These are phyloP conservation scores for Phyllostomus discolor DNA, from an alignment of 2,113 vertebrate species.

Conservation along the genomic window DNA sequence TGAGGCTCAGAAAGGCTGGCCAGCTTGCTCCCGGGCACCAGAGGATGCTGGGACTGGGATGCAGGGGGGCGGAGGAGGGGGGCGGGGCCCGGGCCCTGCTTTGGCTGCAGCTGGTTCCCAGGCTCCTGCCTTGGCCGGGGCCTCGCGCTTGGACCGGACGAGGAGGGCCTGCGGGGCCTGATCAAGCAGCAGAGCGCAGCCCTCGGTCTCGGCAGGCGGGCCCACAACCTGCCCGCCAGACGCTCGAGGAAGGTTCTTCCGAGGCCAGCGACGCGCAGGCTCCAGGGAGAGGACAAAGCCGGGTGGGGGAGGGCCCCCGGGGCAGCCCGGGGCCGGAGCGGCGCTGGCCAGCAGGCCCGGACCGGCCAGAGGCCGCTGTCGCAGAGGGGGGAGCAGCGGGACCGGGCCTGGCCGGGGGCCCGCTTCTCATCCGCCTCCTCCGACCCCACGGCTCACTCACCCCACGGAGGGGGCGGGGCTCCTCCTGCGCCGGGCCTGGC, in stretches of 20 bases:
- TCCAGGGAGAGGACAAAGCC: constrained; percentile 51
- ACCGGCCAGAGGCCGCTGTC: not conserved
- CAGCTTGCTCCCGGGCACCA: not conserved
- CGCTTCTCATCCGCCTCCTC: not conserved
- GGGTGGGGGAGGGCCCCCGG: not conserved
- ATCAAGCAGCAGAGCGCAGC: not conserved
- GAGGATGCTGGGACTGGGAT: not conserved
- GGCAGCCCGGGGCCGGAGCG: not conserved
- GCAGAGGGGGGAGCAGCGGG: not conserved
- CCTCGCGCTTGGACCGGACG: not conserved
- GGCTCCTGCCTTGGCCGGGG: not conserved
- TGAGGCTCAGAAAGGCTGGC: not conserved
- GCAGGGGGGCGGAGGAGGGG: not conserved
- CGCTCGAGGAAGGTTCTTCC: constrained; percentile 43
- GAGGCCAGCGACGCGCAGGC: constrained; percentile 52
- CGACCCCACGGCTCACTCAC: not conserved
- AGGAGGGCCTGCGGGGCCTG: not conserved
- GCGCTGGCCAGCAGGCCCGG: not conserved
- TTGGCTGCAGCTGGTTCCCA: not conserved
- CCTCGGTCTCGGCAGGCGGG: constrained; percentile 33
- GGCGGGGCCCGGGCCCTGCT: not conserved
- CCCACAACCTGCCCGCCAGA: constrained; percentile 36
- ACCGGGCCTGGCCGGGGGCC: constrained; percentile 17
- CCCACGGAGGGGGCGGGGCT: not conserved
- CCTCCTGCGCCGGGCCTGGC: not conserved